Base-by-base conservation (phyloP, 2,888 invertebrate species). In the Leptarthrus brevirostris region DNA sequence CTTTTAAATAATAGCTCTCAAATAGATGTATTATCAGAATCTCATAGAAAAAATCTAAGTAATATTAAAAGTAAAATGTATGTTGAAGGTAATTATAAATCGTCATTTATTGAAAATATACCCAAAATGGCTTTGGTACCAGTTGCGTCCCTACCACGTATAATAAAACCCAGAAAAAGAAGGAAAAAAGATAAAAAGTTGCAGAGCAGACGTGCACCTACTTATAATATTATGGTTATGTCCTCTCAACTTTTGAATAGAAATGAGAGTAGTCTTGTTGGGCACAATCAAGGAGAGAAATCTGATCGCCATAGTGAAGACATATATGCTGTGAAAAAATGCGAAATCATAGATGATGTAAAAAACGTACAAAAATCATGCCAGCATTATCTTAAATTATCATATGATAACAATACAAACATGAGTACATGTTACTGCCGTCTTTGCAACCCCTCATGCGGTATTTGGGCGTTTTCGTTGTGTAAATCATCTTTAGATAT, bases 121-220 rank as follows among this genome's bases (percentile, higher is more conserved):
- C n/a, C n/a, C n/a, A n/a, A n/a, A n/a, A n/a, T n/a, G n/a, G n/a
- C n/a, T n/a, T n/a, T n/a, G n/a, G n/a, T n/a, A n/a, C 49, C 58
- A 8, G 93, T 93, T 82, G 92, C 91, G 77, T 92, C 92, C 86
- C 86, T 95, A 81, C 95, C 95, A 77, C 88, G 95, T 79, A 94
- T 95, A 77, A 95, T 95, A 80, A 95, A 95, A 84, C 95, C 95
- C 4, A 87, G 95, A 64, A 95, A 95, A 83, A 89, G 95, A 69
- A 90, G 95, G 82, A 95, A 95, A 90, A 95, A 95, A 85, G 95
- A 95, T 83, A 88, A 94, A 79, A 93, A 94, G 85, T 92, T 93
- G 36, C 86, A 88, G 78, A 88, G 86, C 79, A 16, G 56, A 8
- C 56, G 75, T 16, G 5, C 73, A 6, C 58, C 72, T 6, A 72